A percentile compares a stretch with the other conserved stretches of the same genome.
phyloP scores from a whole-genome alignment of 2,888 invertebrate species.

The Diarsia rubi region DNA sequence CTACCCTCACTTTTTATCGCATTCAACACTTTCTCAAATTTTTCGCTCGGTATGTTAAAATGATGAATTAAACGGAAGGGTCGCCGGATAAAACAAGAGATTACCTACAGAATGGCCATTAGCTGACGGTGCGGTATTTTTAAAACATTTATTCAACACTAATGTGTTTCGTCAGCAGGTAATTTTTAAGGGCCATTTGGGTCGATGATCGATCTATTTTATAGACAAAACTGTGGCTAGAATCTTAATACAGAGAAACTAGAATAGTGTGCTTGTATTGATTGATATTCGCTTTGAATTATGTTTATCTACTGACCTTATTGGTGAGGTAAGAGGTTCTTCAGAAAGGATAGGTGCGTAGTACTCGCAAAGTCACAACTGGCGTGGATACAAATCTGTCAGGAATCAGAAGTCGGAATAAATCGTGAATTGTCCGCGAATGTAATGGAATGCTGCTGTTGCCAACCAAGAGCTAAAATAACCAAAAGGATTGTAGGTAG shows the following conservation, averaged over 20 bases:
- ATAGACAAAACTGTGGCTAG: not conserved
- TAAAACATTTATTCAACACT: slow-evolving; percentile 65
- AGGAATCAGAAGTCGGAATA: not conserved
- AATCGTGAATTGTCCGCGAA: not conserved
- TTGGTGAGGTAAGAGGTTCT: no score
- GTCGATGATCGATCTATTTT: slow-evolving; percentile 42
- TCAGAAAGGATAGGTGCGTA: no score
- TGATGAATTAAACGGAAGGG: slow-evolving; percentile 68
- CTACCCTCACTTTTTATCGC: slow-evolving; percentile 19
- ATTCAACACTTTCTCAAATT: slow-evolving; percentile 47
- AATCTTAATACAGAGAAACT: not conserved
- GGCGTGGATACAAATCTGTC: no score
- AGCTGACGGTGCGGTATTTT: slow-evolving; percentile 67
- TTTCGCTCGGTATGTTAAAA: slow-evolving; percentile 56
- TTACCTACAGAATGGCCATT: slow-evolving; percentile 66
- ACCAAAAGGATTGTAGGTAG: not conserved
- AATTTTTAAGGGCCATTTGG: slow-evolving; percentile 54
- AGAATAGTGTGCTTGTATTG: not conserved
- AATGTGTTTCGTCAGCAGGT: slow-evolving; percentile 59
- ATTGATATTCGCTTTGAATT: not conserved
- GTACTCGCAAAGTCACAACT: no score
- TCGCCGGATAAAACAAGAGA: slow-evolving; percentile 69
- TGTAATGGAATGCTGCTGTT: not conserved
- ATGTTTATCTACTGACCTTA: no score
- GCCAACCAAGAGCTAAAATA: not conserved